Evolutionary conservation across 2,797 vertebrate species (phyloP), one percentile per base, ranked within the genome.

Genomic region (Xenopus petersii): DNA sequence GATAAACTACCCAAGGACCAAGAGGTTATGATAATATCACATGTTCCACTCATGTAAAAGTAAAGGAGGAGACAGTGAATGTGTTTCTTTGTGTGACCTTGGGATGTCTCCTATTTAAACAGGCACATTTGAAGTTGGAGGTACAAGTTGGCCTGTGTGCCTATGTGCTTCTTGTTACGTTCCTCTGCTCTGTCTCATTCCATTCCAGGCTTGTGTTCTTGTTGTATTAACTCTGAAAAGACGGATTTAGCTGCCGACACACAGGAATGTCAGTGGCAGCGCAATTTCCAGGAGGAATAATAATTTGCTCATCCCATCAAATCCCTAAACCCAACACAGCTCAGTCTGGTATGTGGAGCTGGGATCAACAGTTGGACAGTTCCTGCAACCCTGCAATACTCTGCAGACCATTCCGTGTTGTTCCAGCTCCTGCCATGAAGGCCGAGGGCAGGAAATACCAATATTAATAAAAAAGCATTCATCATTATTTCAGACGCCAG

Each of bases 281-380:
- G 77, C 77, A 79, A 79, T 79, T 79, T 79, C 77, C 77, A 79
- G 71, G 67, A 79, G 71, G 67, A 79, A 79, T 79, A 79, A 79
- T 79, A 73, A 74, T 73, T 79, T 70, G 67, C 71, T 79, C 77
- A 79, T 79, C 77, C 71, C 71, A 70, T 62, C 71, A 79, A 79
- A 79, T 74, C 77, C 77, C 77, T 67, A 79, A 79, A 79, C 77
- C 71, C 77, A 79, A 79, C 77, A 79, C 62, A 79, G 71, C 71
- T 74, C 73, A 61, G 77, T 79, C 77, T 79, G 77, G 77, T 79
- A 79, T 79, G 77, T 36, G 47, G 64, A 73, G 65, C 47, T 30
- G 10, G 71, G 77, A 79, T 79, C 77, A 79, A 79, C 74, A 71
- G 47, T 67, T 79, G 77, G 71, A 71, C 77, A 66, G 62, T 54